These are phyloP conservation scores for Nemapogon koenigi DNA, from an alignment of 2,888 invertebrate genomes.

Conservation along the genomic window DNA sequence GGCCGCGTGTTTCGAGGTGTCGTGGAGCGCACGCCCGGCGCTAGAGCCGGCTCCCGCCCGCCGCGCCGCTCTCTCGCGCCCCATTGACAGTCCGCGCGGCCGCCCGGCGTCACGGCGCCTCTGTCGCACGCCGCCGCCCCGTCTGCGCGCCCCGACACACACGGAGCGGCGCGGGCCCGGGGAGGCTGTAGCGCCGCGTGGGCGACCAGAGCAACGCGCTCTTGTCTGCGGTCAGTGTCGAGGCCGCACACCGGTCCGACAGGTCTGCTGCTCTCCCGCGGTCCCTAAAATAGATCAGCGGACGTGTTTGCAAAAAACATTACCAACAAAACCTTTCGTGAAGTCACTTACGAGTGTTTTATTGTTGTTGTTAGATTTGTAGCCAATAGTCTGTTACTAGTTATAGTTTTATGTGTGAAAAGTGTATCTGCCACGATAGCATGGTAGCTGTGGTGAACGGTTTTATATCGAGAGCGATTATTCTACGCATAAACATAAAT, in stretches of 20 bases:
- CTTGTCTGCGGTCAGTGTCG: conserved; percentile 29
- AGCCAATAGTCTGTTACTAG: too few species aligned
- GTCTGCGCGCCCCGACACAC: conserved; percentile 19
- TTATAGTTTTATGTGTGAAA: too few species aligned
- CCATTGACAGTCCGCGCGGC: conserved; percentile 55
- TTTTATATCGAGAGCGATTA: too few species aligned
- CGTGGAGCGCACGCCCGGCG: conserved; percentile 25
- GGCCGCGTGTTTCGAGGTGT: conserved; percentile 14
- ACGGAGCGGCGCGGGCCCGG: background rate
- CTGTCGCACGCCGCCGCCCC: conserved; percentile 35
- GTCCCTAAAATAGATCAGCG: conserved; percentile 5
- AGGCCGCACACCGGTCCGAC: conserved; percentile 57
- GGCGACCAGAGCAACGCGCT: conserved; percentile 2
- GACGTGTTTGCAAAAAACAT: too few species aligned
- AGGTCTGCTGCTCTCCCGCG: conserved; percentile 30
- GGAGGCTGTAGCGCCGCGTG: background rate
- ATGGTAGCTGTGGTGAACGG: too few species aligned
- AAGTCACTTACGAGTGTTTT: too few species aligned
- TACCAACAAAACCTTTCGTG: too few species aligned
- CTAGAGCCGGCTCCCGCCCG: conserved; percentile 19
- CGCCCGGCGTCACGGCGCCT: conserved; percentile 43
- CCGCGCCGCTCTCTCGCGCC: conserved; percentile 21
- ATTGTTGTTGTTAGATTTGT: too few species aligned
- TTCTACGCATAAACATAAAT: too few species aligned
- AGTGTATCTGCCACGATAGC: too few species aligned